These are phyloP conservation scores for Porites lobata DNA, from an alignment of 92 coral and sea anemone species.

Conservation along the genomic window DNA sequence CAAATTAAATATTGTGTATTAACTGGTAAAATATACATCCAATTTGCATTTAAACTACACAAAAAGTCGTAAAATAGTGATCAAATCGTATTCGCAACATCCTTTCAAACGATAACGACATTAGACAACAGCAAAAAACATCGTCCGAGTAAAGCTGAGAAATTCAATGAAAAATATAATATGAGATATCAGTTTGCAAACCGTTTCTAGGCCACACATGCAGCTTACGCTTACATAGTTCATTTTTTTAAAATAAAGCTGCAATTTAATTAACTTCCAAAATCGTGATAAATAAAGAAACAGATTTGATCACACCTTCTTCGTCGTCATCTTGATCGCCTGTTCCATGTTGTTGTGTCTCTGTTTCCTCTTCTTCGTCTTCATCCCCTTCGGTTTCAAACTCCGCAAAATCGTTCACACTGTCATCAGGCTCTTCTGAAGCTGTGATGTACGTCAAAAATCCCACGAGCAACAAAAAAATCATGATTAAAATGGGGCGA, in stretches of 20 bases:
- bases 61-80: too few species aligned
- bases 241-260: neutral
- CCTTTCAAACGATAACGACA: too few species aligned
- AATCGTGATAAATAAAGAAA: neutral
- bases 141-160: too few species aligned
- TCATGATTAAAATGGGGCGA: constrained; percentile 82
- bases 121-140: too few species aligned
- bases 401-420: constrained; percentile 97
- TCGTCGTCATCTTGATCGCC: constrained; percentile 49
- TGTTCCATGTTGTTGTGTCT: constrained; percentile 24
- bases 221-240: neutral
- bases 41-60: too few species aligned
- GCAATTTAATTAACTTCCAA: neutral
- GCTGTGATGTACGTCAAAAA: constrained; percentile 84
- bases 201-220: neutral
- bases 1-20: neutral
- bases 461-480: constrained; percentile 77
- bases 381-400: constrained; percentile 99
- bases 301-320: constrained; percentile 35
- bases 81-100: too few species aligned
- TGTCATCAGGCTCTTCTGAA: constrained; percentile 75
- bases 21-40: too few species aligned
- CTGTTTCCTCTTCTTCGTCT: constrained; percentile 85
- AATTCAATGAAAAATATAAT: too few species aligned
- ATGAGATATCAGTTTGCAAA: too few species aligned